Percentiles rank a stretch among this genome's conserved stretches.
These are phyloP conservation scores for Phocoena phocoena DNA, from an alignment of 2,113 vertebrate genomes.

Conservation along the genomic window DNA sequence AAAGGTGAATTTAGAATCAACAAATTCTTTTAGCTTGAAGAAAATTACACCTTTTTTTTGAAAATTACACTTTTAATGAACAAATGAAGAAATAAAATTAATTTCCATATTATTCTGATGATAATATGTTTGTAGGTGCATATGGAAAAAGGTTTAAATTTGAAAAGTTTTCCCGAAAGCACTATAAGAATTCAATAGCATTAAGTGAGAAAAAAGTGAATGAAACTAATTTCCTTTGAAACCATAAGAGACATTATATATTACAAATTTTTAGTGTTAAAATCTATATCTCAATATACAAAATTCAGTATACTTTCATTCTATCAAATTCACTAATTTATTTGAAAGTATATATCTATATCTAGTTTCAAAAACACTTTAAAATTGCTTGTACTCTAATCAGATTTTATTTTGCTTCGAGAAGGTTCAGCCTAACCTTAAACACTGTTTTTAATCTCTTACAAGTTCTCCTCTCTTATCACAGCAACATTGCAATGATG, in stretches of 20 bases:
- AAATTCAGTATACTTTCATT: conserved; percentile 15
- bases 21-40: not conserved
- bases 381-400: not conserved
- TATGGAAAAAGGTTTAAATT: not conserved
- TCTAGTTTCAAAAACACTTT: not conserved
- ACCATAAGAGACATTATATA: conserved; percentile 19
- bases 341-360: not conserved
- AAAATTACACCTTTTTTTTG: not conserved
- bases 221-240: conserved; percentile 64
- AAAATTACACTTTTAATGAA: not conserved
- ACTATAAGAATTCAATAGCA: conserved; percentile 46
- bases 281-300: conserved; percentile 24
- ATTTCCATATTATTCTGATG: not conserved
- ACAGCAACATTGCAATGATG: not conserved
- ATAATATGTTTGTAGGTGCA: not conserved
- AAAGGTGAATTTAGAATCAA: not conserved
- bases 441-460: not conserved
- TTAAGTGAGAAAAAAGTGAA: conserved; percentile 57
- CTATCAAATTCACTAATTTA: not conserved
- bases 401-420: not conserved
- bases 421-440: not conserved
- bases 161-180: not conserved
- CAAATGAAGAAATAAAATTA: not conserved
- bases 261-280: conserved; percentile 65
- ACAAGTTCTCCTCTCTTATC: not conserved